phyloP scores from a whole-genome alignment of 2,888 invertebrate species.

The Malachius bipustulatus region DNA sequence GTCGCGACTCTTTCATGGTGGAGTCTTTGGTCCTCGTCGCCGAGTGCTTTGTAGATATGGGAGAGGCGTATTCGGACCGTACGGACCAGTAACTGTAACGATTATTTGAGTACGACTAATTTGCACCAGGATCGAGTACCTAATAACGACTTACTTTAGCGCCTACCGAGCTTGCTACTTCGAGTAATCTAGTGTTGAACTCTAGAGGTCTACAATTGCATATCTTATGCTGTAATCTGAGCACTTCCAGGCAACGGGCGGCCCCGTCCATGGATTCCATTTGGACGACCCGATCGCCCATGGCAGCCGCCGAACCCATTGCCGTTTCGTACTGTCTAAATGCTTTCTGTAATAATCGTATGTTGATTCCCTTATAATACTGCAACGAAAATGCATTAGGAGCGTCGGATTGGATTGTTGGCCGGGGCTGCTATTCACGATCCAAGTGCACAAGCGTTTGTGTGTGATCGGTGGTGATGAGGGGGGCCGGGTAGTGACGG shows the following conservation, averaged over 20 bases:
- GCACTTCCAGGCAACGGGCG: constrained; percentile 65
- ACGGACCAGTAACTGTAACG: constrained; percentile 60
- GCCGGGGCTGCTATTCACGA: no score
- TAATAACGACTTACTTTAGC: constrained; percentile 52
- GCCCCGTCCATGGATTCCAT: constrained; percentile 88
- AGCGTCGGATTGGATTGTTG: no score
- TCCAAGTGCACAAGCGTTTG: no score
- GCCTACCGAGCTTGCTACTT: constrained; percentile 77
- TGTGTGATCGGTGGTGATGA: no score
- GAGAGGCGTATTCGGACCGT: constrained; percentile 69
- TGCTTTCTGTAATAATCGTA: constrained; percentile 51
- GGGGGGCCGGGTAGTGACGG: no score
- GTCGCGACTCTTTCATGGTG: constrained; percentile 62
- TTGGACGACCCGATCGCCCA: constrained; percentile 74
- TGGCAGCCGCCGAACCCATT: constrained; percentile 67
- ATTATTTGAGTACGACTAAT: not conserved
- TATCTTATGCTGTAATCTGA: constrained; percentile 68
- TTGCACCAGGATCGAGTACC: not conserved
- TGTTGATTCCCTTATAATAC: no score
- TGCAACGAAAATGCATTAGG: no score
- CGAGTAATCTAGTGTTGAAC: constrained; percentile 70
- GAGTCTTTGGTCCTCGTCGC: constrained; percentile 67
- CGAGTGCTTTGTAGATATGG: constrained; percentile 68
- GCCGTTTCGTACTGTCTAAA: constrained; percentile 76
- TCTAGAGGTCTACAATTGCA: constrained; percentile 79